Evolutionary conservation across 2,888 invertebrate species (phyloP), one percentile per base, ranked within the genome.

Genomic region (Drosophila anceps): DNA sequence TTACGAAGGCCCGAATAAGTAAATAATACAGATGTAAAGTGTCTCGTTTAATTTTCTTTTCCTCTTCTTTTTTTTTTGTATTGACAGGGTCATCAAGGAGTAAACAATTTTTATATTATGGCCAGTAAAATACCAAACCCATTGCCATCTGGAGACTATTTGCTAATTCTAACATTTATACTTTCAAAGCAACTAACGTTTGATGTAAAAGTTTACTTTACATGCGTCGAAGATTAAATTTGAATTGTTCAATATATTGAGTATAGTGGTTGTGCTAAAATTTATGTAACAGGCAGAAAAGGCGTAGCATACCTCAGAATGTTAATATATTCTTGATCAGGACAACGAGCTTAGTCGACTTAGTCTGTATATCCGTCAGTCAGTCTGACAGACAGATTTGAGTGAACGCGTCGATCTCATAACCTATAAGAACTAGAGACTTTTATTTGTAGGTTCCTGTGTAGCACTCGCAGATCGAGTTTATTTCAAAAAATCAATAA

Each of bases 101-200:
- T 63, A 12, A 44, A 29, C 12, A 12, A 58, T n/a, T 46, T 58
- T 20, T 68, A 76, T 20, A 37, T 37, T 37, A 15, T 37, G 5
- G 6, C 37, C 37, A 37, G 15, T 15, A 37, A 37, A 15, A 15
- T 37, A 15, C 37, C 15, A 37, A 35, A 6, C 13, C 35, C 1
- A 1, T 8, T 77, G 1, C 73, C 78, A 33, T 66, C 51, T 5
- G 76, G 60, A 2, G 63, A 66, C 4, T 77, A 73, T 50, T 9
- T 48, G 43, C 2, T 77, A 12, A 60, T 35, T 51, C 13, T 20
- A 13, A 20, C 33, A 18, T 15, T 15, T 5, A 8, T 51, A 35
- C 20, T 51, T 15, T 18, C 35, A 10, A 53, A 35, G 10, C 35
- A 35, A 24, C 20, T 4, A 35, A 9, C 35, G 0, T 15, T 53